phyloP scores from a whole-genome alignment of 2,888 invertebrate species.

The Adineta ricciae region DNA sequence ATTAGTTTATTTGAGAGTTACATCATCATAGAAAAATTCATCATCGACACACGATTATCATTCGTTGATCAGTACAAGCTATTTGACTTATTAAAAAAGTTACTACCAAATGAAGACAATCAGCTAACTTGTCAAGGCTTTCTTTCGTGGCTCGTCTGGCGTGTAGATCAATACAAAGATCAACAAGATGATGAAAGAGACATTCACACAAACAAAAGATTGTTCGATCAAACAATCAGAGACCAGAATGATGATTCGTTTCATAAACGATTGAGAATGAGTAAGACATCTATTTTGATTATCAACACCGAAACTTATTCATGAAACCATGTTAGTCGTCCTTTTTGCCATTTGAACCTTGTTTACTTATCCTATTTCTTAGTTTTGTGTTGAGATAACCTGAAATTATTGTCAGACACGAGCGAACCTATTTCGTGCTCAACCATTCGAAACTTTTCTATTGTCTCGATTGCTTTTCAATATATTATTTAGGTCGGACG shows the following conservation, averaged over 20 bases:
- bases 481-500: not conserved
- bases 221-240: not conserved
- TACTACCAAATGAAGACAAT: conserved; percentile 1
- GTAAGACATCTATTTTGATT: not conserved
- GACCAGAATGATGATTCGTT: not conserved
- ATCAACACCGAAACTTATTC: no score
- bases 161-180: not conserved
- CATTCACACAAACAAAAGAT: not conserved
- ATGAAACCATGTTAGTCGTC: no score
- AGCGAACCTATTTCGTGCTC: no score
- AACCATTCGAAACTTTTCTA: no score
- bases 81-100: conserved; percentile 3
- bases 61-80: conserved; percentile 4
- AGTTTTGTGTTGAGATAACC: no score
- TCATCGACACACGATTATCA: conserved; percentile 14
- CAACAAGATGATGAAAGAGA: not conserved
- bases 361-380: no score
- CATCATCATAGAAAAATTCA: conserved; percentile 1
- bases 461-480: no score
- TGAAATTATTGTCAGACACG: no score
- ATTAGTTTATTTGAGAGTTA: not conserved
- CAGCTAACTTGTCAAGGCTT: not conserved
- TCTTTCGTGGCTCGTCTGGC: not conserved
- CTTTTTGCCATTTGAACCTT: no score
- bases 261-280: not conserved